Evolutionary conservation across 2,797 vertebrate species (phyloP).

Genomic region (Staurois parvus): DNA sequence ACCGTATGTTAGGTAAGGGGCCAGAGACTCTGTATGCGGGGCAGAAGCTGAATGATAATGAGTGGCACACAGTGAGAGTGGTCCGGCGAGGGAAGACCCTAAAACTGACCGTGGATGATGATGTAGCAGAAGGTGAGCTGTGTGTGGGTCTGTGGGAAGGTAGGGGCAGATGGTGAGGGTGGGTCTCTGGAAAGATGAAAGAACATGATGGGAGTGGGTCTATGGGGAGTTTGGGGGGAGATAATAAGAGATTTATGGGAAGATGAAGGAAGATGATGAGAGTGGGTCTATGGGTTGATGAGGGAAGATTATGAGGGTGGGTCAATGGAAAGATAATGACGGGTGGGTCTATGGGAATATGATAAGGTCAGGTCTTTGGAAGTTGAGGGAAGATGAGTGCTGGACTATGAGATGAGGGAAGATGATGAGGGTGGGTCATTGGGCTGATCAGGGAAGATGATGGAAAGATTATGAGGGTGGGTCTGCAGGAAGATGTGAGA

Average conservation of each 20-base stretch:
- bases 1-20: slow-evolving; percentile 90
- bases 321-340: too few relatives aligned
- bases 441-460: too few relatives aligned
- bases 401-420: too few relatives aligned
- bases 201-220: too few relatives aligned
- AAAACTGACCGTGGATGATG: slow-evolving; percentile 97
- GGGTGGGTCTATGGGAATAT: slow-evolving; percentile 77
- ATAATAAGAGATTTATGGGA: background rate
- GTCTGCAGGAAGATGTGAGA: too few relatives aligned
- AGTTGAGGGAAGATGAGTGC: too few relatives aligned
- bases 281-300: background rate
- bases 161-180: too few relatives aligned
- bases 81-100: slow-evolving; percentile 96
- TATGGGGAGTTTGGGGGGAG: too few relatives aligned
- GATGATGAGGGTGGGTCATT: too few relatives aligned
- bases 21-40: slow-evolving; percentile 98
- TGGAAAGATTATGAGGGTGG: slow-evolving; percentile 89
- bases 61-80: slow-evolving; percentile 98
- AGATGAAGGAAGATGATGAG: background rate
- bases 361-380: slow-evolving; percentile 77
- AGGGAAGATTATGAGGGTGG: too few relatives aligned
- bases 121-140: slow-evolving; percentile 93
- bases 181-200: too few relatives aligned
- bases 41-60: slow-evolving; percentile 99
- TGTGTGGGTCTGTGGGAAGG: too few relatives aligned